Conservation (phyloP, 2,888 invertebrate genomes). For the Tubulanus polymorphus region DNA sequence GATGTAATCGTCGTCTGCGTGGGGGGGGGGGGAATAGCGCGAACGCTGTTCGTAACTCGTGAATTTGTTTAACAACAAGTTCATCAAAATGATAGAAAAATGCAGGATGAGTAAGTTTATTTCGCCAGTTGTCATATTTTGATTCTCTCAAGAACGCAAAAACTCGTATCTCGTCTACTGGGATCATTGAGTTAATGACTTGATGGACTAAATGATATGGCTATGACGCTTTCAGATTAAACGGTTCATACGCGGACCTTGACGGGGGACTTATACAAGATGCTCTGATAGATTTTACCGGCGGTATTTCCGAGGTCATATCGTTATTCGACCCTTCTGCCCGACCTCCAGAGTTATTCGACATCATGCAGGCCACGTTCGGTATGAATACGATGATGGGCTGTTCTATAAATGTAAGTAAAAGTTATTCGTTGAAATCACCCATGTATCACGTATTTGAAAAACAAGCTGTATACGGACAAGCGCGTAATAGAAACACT, state of each 20-base stretch:
- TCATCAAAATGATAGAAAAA: too few relatives aligned
- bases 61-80: too few relatives aligned
- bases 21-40: too few relatives aligned
- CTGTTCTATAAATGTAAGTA: slow-evolving; percentile 27
- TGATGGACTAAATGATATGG: too few relatives aligned
- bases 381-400: slow-evolving; percentile 30
- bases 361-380: slow-evolving; percentile 12
- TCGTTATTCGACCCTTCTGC: slow-evolving; percentile 16
- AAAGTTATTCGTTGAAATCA: too few relatives aligned
- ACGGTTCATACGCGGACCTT: slow-evolving; percentile 28
- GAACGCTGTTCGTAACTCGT: too few relatives aligned
- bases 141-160: neutral
- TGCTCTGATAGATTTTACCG: slow-evolving; percentile 36
- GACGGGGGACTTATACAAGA: slow-evolving; percentile 28
- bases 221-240: slow-evolving; percentile 22
- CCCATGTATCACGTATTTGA: too few relatives aligned
- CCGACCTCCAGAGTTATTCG: slow-evolving; percentile 13
- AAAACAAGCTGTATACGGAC: too few relatives aligned
- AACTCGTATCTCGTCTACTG: neutral
- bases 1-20: too few relatives aligned
- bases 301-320: slow-evolving; percentile 31
- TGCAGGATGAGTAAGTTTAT: neutral
- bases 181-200: too few relatives aligned
- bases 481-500: too few relatives aligned
- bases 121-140: too few relatives aligned